Base-by-base conservation (phyloP, 2,888 invertebrate genomes). In the Drosophila aldrichi region DNA sequence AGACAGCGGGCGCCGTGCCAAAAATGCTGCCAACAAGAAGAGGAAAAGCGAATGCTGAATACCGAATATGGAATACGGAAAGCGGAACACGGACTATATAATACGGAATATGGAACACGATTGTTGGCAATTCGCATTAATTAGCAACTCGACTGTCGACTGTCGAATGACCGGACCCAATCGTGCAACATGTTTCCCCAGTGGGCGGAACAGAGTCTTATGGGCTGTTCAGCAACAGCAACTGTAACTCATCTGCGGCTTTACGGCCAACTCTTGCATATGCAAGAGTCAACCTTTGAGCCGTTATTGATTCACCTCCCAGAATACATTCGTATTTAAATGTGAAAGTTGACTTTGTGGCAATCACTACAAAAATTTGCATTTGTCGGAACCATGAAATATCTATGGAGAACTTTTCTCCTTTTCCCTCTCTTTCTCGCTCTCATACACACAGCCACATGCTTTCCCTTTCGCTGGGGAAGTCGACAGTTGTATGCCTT, bases 1-100 rank as follows among this genome's bases (percentile, higher is more conserved):
- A 87, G 84, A 32, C 70, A 74, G 43, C 68, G 81, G 87, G 85
- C 82, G 63, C 38, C 51, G 64, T 84, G 83, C 88, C 83, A 87
- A 78, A 82, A 83, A 77, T 36, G 36, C 25, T 67, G 60, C 52
- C 59, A 41, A 52, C 34, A 49, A 44, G 29, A 57, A 67, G 40
- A 41, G 46, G 51, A 64, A 22, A 18, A 36, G 36, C 22, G 59
- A 60, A 32, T 63, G 64, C 49, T 46, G 51, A 64, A 10, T 44
- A 16, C 69, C 10, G 32, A 46, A 32, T 51, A 36, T 9, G 34
- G 32, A 38, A 38, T 63, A 14, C 9, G 2, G 25, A n/a, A 22
- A 10, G 20, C 18, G 5, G 41, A 22, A 10, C 12, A n/a, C 44
- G 55, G 58, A 70, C n/a, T 58, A 58, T 46, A 14, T 8, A 22